A percentile compares a stretch with the other conserved stretches of the same genome.
Conservation (phyloP, 2,797 vertebrate species). For the Trichosurus vulpecula region DNA sequence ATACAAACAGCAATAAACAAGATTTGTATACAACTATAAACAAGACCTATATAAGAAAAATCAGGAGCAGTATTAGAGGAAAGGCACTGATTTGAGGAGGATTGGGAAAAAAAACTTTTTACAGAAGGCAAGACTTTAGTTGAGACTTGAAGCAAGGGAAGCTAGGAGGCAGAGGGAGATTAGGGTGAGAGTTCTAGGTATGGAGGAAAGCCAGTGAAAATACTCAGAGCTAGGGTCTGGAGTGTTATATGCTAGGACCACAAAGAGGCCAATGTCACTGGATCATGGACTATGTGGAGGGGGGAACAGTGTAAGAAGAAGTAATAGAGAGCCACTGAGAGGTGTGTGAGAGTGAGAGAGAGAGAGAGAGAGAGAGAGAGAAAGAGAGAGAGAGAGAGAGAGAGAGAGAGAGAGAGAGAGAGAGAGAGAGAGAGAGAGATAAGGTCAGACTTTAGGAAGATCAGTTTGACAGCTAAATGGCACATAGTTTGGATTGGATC, state of each 20-base stretch:
- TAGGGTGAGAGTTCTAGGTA: background rate
- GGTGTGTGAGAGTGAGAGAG: too few species aligned
- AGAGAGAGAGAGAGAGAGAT: too few species aligned
- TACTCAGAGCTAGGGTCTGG: background rate
- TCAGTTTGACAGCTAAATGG: background rate
- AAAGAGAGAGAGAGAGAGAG: too few species aligned
- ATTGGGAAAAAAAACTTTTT: background rate
- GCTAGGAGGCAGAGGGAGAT: background rate
- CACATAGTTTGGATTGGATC: background rate
- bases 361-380: too few species aligned
- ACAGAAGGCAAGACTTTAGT: background rate
- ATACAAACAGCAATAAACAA: background rate
- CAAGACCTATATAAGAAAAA: background rate
- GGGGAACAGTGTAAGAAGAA: background rate
- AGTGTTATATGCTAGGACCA: background rate
- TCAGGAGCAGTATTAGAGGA: background rate
- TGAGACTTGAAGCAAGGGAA: background rate
- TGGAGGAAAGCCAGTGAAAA: background rate
- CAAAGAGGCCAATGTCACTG: background rate
- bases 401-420: too few species aligned
- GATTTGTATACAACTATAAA: background rate
- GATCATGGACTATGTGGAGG: background rate
- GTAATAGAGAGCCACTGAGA: background rate
- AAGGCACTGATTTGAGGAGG: background rate
- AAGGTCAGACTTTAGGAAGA: background rate